Conservation (phyloP, 1,140 invertebrate genomes). For the Drosophila sp. region DNA sequence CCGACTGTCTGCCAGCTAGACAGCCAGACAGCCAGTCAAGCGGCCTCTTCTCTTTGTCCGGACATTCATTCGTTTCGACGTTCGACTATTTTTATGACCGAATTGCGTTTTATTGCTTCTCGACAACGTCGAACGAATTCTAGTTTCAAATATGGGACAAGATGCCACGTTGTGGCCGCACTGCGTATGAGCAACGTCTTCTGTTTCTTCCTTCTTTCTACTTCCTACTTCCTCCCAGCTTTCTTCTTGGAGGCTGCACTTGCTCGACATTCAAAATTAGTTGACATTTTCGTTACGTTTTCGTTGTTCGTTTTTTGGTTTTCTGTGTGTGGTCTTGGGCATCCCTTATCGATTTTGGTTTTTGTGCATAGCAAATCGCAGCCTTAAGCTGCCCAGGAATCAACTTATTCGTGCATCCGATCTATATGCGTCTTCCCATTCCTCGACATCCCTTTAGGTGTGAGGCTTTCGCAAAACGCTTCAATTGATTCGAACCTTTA, state of each 20-base stretch:
- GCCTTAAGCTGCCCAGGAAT: slow-evolving; percentile 75
- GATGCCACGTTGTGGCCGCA: slow-evolving; percentile 13
- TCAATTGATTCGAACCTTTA: slow-evolving; percentile 83
- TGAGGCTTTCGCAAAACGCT: slow-evolving; percentile 78
- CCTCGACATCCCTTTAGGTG: slow-evolving; percentile 39
- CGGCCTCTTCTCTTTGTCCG: slow-evolving; percentile 24
- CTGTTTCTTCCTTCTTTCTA: neutral
- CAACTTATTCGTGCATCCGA: slow-evolving; percentile 62
- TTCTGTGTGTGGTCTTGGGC: neutral
- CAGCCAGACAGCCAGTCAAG: neutral
- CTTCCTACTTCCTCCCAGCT: too few relatives aligned
- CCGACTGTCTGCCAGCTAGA: neutral
- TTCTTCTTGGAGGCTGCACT: slow-evolving; percentile 13
- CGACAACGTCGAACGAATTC: slow-evolving; percentile 55
- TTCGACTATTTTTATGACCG: slow-evolving; percentile 82
- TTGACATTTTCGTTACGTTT: slow-evolving; percentile 61
- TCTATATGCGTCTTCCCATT: slow-evolving; percentile 51
- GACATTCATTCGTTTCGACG: slow-evolving; percentile 69
- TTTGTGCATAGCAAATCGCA: slow-evolving; percentile 67
- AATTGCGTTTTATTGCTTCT: slow-evolving; percentile 79
- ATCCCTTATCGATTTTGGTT: slow-evolving; percentile 73
- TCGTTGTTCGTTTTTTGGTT: slow-evolving; percentile 6
- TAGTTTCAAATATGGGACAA: slow-evolving; percentile 48
- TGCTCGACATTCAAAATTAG: slow-evolving; percentile 74
- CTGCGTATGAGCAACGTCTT: slow-evolving; percentile 39